These are phyloP conservation scores for Podarcis muralis DNA, from an alignment of 2,113 vertebrate species.

Conservation along the genomic window DNA sequence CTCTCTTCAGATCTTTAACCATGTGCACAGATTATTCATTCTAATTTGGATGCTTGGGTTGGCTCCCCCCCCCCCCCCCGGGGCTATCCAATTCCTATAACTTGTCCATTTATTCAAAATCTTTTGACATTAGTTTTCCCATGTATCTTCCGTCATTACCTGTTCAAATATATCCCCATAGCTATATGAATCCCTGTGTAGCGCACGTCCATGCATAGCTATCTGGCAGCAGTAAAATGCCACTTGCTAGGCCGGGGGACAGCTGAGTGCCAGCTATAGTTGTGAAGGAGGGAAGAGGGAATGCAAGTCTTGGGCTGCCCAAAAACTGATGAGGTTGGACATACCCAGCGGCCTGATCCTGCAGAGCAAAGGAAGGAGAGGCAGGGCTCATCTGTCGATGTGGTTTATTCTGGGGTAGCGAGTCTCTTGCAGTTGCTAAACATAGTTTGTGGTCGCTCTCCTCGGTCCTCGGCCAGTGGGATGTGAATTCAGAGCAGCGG, in stretches of 20 bases:
- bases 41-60: too few species aligned
- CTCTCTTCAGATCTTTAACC: too few species aligned
- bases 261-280: slow-evolving; percentile 14
- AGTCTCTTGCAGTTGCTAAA: accelerated
- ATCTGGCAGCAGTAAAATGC: background rate
- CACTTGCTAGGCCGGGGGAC: background rate
- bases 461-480: accelerated
- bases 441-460: slow-evolving; percentile 9
- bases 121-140: too few species aligned
- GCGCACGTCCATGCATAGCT: background rate
- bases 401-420: background rate
- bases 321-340: background rate
- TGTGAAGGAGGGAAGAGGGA: background rate
- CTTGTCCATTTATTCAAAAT: too few species aligned
- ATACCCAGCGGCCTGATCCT: background rate
- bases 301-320: background rate
- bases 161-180: too few species aligned
- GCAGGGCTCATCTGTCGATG: accelerated
- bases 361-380: background rate
- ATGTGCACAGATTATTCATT: too few species aligned
- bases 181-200: too few species aligned
- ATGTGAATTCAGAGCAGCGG: background rate
- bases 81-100: too few species aligned
- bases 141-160: too few species aligned
- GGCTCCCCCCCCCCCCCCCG: too few species aligned